Evolutionary conservation across 2,797 vertebrate species (phyloP).

Genomic region (Myiotriccus ornatus): DNA sequence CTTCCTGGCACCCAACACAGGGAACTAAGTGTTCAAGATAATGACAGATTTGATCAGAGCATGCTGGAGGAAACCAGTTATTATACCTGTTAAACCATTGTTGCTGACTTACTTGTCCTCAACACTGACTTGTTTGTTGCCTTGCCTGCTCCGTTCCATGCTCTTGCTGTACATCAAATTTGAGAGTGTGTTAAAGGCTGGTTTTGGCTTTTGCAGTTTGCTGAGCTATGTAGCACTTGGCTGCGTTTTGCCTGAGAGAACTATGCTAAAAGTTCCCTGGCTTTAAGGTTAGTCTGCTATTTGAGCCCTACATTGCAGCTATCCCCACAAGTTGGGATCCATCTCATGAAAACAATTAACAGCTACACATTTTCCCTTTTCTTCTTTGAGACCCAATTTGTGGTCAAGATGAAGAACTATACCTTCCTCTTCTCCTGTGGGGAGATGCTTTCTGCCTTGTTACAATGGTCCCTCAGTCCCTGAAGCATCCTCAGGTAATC

Average conservation of each 20-base stretch:
- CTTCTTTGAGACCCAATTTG: background rate
- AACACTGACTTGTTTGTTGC: background rate
- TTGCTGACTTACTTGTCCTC: background rate
- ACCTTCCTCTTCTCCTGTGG: background rate
- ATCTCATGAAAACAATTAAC: background rate
- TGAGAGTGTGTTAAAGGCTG: background rate
- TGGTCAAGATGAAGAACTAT: background rate
- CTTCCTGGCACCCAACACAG: background rate
- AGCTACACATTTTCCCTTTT: background rate
- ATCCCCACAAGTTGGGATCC: background rate
- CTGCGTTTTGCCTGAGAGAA: background rate
- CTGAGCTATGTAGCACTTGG: background rate
- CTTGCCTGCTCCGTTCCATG: background rate
- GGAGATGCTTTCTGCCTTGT: background rate
- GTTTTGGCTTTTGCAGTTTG: background rate
- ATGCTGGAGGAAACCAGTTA: background rate
- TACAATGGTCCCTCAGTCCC: background rate
- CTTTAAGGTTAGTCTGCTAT: background rate
- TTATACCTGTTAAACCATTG: background rate
- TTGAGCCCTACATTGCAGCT: background rate
- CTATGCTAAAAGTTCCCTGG: background rate
- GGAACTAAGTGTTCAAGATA: background rate
- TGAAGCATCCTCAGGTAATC: background rate
- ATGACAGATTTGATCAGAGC: fast-evolving
- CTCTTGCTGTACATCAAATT: background rate